phyloP scores from a whole-genome alignment of 2,888 invertebrate genomes.

The Ochlodes sylvanus region DNA sequence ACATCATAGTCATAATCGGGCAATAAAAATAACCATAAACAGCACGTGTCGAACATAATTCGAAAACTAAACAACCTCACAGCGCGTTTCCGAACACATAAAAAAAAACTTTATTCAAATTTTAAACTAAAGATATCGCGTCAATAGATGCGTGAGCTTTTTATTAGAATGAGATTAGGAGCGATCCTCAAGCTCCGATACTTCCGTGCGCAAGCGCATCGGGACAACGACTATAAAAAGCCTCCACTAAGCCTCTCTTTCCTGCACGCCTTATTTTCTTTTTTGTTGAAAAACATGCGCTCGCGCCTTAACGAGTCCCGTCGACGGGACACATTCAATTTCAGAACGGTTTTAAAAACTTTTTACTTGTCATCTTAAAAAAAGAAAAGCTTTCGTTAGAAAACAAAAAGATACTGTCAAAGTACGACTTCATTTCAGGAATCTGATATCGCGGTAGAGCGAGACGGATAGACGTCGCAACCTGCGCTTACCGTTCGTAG shows the following conservation, averaged over 20 bases:
- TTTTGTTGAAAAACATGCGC: slow-evolving; percentile 70
- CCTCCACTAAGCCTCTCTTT: slow-evolving; percentile 80
- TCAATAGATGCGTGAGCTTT: slow-evolving; percentile 82
- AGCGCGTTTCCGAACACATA: slow-evolving; percentile 55
- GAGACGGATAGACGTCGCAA: slow-evolving; percentile 62
- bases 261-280: slow-evolving; percentile 76
- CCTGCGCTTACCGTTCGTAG: slow-evolving; percentile 55
- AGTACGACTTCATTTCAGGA: slow-evolving; percentile 63
- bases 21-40: slow-evolving; percentile 78
- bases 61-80: slow-evolving; percentile 69
- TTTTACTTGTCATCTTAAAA: slow-evolving; percentile 67
- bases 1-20: slow-evolving; percentile 71
- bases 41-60: slow-evolving; percentile 78
- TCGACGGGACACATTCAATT: slow-evolving; percentile 66
- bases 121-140: slow-evolving; percentile 70
- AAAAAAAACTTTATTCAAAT: slow-evolving; percentile 67
- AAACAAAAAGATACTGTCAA: slow-evolving; percentile 57
- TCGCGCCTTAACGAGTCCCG: slow-evolving; percentile 67
- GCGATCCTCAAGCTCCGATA: slow-evolving; percentile 80
- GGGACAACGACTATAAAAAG: slow-evolving; percentile 81
- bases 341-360: slow-evolving; percentile 61
- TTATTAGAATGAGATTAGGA: slow-evolving; percentile 82
- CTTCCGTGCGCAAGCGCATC: slow-evolving; percentile 82
- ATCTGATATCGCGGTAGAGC: slow-evolving; percentile 53
- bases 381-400: slow-evolving; percentile 58